phyloP scores from a whole-genome alignment of 2,113 vertebrate genomes.

The Leuciscus idus region DNA sequence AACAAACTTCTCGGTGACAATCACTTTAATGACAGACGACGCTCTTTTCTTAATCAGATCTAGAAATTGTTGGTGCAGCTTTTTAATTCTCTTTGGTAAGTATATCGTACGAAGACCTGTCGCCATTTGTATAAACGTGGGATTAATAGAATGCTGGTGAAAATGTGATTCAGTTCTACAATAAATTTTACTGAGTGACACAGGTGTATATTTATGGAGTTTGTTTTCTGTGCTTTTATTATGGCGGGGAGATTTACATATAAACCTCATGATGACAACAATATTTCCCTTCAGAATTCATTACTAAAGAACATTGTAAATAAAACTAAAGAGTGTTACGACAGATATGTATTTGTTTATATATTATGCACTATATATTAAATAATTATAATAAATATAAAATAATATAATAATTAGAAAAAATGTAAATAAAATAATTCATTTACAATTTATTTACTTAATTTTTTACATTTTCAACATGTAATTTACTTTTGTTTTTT shows the following conservation, averaged over 20 bases:
- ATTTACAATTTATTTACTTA: too few relatives aligned
- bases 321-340: neutral
- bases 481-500: too few relatives aligned
- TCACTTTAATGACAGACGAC: constrained; percentile 43
- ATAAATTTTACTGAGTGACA: constrained; percentile 51
- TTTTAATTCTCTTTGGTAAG: constrained; percentile 46
- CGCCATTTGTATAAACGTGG: constrained; percentile 63
- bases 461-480: too few relatives aligned
- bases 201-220: neutral
- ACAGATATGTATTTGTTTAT: neutral
- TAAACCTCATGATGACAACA: neutral
- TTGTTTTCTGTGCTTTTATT: neutral
- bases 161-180: constrained; percentile 41
- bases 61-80: constrained; percentile 52
- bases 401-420: too few relatives aligned
- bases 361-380: neutral
- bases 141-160: constrained; percentile 40
- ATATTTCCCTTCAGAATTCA: neutral
- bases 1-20: constrained; percentile 60
- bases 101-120: constrained; percentile 63
- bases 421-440: too few relatives aligned
- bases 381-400: too few relatives aligned
- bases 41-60: constrained; percentile 30
- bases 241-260: neutral
- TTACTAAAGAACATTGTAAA: neutral